Evolutionary conservation across 2,797 vertebrate genomes (phyloP).

Genomic region (Epinephelus coioides): DNA sequence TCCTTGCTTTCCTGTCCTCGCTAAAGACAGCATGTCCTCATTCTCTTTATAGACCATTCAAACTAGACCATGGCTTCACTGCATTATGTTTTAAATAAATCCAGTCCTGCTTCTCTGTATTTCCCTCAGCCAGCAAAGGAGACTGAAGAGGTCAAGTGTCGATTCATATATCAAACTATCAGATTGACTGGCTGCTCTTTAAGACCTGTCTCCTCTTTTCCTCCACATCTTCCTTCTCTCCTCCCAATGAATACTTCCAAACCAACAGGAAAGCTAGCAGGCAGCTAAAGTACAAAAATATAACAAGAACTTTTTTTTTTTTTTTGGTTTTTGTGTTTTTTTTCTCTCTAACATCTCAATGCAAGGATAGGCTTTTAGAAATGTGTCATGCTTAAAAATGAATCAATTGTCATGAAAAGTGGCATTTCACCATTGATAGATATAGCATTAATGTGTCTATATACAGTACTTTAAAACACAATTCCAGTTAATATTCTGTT

Average conservation of each 20-base stretch:
- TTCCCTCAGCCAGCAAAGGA: slow-evolving; percentile 41
- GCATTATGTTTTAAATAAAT: slow-evolving; percentile 53
- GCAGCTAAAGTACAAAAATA: slow-evolving; percentile 94
- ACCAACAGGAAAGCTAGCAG: slow-evolving; percentile 78
- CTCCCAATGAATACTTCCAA: slow-evolving; percentile 38
- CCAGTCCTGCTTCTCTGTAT: slow-evolving; percentile 40
- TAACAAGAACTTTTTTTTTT: slow-evolving; percentile 89
- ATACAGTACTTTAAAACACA: slow-evolving; percentile 86
- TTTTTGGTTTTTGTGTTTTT: slow-evolving; percentile 53
- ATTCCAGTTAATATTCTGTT: slow-evolving; percentile 85
- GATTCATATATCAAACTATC: slow-evolving; percentile 16
- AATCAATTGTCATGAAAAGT: slow-evolving; percentile 91
- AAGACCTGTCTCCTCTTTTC: slow-evolving; percentile 27
- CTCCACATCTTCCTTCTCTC: slow-evolving; percentile 30
- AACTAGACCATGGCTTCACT: slow-evolving; percentile 46
- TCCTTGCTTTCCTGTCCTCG: slow-evolving; percentile 22
- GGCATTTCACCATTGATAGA: slow-evolving; percentile 92
- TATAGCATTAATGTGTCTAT: slow-evolving; percentile 80
- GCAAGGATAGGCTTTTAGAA: slow-evolving; percentile 90
- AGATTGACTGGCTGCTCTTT: slow-evolving; percentile 12
- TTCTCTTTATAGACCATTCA: slow-evolving; percentile 36
- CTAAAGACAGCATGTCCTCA: slow-evolving; percentile 40
- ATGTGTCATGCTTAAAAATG: slow-evolving; percentile 94
- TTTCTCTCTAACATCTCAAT: slow-evolving; percentile 75
- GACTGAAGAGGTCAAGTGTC: slow-evolving; percentile 35